phyloP scores from a whole-genome alignment of 2,113 vertebrate species.

The Periophthalmodon schlosseri region DNA sequence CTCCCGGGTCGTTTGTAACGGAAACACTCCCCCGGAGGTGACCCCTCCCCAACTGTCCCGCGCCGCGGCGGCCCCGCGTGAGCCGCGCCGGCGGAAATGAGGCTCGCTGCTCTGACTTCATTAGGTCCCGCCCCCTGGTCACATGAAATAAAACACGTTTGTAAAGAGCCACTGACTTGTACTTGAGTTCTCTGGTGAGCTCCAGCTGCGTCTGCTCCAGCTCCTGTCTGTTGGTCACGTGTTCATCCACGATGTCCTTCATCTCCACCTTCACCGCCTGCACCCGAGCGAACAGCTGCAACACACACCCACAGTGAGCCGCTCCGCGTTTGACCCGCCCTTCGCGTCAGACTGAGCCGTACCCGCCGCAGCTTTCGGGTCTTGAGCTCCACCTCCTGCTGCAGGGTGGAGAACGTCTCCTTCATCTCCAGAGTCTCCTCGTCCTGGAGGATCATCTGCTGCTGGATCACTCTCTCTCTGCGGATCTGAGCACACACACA shows the following conservation, averaged over 20 bases:
- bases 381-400: slow-evolving; percentile 96
- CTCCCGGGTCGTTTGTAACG: too few relatives aligned
- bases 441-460: slow-evolving; percentile 89
- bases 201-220: slow-evolving; percentile 93
- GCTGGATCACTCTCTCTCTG: slow-evolving; percentile 90
- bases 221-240: slow-evolving; percentile 90
- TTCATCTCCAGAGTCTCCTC: slow-evolving; percentile 94
- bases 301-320: background rate
- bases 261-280: slow-evolving; percentile 92
- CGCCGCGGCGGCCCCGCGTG: too few relatives aligned
- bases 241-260: slow-evolving; percentile 89
- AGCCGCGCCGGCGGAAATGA: too few relatives aligned
- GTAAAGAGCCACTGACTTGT: slow-evolving; percentile 80
- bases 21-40: too few relatives aligned
- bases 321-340: too few relatives aligned
- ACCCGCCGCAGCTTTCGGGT: slow-evolving; percentile 97
- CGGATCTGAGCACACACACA: slow-evolving; percentile 81
- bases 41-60: too few relatives aligned
- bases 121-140: too few relatives aligned
- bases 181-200: slow-evolving; percentile 95
- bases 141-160: too few relatives aligned
- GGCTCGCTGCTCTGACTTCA: too few relatives aligned
- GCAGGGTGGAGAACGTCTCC: slow-evolving; percentile 90
- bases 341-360: background rate
- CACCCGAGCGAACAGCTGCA: slow-evolving; percentile 88